phyloP scores from a whole-genome alignment of 1,140 invertebrate species.

The Pogonus chalceus region DNA sequence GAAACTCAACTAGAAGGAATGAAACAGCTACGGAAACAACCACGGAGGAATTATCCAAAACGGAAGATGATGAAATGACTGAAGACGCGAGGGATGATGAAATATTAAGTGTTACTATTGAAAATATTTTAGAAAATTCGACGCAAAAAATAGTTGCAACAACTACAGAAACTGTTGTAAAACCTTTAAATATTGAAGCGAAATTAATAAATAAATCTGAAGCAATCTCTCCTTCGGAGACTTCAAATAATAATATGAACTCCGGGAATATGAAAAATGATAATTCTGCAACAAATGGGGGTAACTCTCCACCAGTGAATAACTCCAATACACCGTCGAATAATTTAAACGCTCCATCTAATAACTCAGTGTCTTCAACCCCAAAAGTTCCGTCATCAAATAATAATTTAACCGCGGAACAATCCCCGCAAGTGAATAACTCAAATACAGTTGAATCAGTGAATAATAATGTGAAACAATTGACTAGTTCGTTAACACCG shows the following conservation, averaged over 20 bases:
- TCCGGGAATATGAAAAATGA: background rate
- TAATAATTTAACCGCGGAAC: background rate
- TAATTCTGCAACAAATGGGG: background rate
- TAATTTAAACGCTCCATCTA: background rate
- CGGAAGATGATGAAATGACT: background rate
- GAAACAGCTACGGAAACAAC: background rate
- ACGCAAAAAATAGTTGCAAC: slow-evolving; percentile 28
- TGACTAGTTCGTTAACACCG: background rate
- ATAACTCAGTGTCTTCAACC: background rate
- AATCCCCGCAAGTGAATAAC: background rate
- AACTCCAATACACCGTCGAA: slow-evolving; percentile 12
- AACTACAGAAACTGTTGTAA: slow-evolving; percentile 28
- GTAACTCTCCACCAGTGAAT: background rate
- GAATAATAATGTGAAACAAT: background rate
- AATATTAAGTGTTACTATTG: background rate
- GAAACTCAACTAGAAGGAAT: background rate
- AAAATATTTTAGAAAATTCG: slow-evolving; percentile 15
- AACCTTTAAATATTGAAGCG: slow-evolving; percentile 31
- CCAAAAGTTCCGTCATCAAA: background rate
- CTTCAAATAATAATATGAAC: background rate
- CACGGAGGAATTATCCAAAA: background rate
- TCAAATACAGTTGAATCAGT: background rate
- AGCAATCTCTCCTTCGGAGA: background rate
- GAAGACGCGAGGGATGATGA: slow-evolving; percentile 10
- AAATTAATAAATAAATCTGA: slow-evolving; percentile 11